Evolutionary conservation across 2,113 vertebrate genomes (phyloP).

Genomic region (Lagopus leucura): DNA sequence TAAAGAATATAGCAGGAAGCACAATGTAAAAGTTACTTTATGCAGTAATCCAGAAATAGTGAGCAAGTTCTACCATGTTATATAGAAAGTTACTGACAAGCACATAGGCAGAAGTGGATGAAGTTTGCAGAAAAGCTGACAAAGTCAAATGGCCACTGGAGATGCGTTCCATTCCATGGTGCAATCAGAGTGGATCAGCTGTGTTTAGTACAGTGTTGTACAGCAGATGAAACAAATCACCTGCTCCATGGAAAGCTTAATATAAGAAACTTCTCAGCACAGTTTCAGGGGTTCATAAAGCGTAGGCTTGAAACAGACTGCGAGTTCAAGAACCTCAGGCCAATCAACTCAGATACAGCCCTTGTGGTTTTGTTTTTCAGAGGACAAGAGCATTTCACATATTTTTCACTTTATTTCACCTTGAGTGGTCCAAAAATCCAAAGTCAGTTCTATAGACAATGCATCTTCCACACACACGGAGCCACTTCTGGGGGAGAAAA

Average conservation of each 20-base stretch:
- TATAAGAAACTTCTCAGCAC: not conserved
- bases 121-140: not conserved
- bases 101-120: not conserved
- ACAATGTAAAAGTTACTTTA: not conserved
- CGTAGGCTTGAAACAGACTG: not conserved
- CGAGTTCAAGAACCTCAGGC: not conserved
- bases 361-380: not conserved
- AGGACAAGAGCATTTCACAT: not conserved
- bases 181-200: not conserved
- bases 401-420: not conserved
- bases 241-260: not conserved
- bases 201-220: not conserved
- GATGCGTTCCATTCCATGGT: not conserved
- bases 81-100: not conserved
- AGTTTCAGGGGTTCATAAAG: not conserved
- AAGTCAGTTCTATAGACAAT: not conserved
- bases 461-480: not conserved
- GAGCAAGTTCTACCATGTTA: not conserved
- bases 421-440: not conserved
- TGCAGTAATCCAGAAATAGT: not conserved
- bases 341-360: not conserved
- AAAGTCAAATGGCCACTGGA: not conserved
- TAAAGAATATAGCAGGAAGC: not conserved
- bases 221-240: not conserved
- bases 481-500: not conserved